These are phyloP conservation scores for Ochropacha duplaris DNA, from an alignment of 2,888 invertebrate genomes.

Conservation along the genomic window DNA sequence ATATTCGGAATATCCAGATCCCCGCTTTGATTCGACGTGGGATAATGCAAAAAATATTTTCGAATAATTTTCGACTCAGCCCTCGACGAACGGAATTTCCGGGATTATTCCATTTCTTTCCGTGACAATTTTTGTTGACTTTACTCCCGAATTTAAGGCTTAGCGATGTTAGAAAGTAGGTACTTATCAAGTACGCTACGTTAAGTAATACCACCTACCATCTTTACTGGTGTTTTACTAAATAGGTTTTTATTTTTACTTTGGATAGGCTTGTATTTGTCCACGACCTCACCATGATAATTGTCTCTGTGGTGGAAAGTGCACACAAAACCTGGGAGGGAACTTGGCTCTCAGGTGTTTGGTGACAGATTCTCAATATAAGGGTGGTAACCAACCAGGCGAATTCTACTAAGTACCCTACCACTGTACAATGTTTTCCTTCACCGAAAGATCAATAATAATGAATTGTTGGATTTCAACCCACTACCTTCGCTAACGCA, in stretches of 20 bases:
- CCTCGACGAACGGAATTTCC: conserved; percentile 15
- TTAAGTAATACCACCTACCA: not conserved
- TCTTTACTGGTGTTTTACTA: not conserved
- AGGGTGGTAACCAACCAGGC: no score
- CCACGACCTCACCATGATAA: no score
- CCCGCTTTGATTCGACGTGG: conserved; percentile 35
- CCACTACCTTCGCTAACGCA: no score
- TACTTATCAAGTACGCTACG: not conserved
- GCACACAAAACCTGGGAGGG: no score
- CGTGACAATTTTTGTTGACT: not conserved
- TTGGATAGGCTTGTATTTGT: no score
- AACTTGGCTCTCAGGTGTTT: no score
- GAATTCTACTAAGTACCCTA: no score
- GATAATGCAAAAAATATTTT: conserved; percentile 38
- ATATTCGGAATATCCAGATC: conserved; percentile 41
- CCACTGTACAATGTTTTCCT: no score
- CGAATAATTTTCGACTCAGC: conserved; percentile 16
- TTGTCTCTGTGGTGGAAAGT: no score
- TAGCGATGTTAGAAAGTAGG: not conserved
- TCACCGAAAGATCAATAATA: no score
- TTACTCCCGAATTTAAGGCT: not conserved
- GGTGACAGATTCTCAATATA: no score
- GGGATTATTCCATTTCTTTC: conserved; percentile 21
- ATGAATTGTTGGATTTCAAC: no score
- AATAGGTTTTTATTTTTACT: not conserved